Conservation (phyloP, 2,888 invertebrate species). For the Dysmachus trigonus region DNA sequence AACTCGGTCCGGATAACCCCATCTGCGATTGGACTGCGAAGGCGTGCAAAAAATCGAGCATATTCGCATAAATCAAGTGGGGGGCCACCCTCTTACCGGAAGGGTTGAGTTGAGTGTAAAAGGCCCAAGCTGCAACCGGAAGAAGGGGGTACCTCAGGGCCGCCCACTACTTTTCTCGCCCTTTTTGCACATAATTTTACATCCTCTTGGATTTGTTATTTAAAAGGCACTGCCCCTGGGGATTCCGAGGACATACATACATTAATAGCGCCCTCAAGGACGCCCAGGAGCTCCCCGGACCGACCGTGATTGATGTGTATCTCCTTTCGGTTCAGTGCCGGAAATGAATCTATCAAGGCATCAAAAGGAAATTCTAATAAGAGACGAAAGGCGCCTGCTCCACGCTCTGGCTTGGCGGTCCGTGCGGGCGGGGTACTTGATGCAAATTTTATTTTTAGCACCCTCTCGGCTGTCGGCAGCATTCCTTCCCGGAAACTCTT, state of each 20-base stretch:
- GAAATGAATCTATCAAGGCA: not conserved
- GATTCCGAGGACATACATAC: not conserved
- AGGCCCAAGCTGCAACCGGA: not conserved
- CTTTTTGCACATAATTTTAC: not conserved
- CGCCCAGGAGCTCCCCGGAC: not conserved
- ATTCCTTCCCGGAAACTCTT: not conserved
- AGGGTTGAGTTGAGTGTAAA: not conserved
- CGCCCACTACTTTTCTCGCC: not conserved
- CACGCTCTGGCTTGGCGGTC: not conserved
- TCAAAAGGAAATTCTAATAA: not conserved
- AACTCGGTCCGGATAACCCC: not conserved
- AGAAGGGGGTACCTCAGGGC: not conserved
- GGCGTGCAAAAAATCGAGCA: not conserved
- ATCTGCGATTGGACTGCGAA: not conserved
- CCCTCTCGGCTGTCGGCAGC: not conserved
- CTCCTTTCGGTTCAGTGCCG: not conserved
- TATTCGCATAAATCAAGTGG: not conserved
- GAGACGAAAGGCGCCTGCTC: not conserved
- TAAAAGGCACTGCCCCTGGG: not conserved
- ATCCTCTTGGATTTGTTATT: not conserved
- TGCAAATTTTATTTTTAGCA: not conserved
- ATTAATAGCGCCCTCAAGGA: not conserved
- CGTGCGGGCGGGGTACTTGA: not conserved
- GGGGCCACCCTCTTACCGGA: not conserved
- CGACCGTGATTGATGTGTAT: not conserved